These are phyloP conservation scores for Scaptomyza graminum DNA, from an alignment of 1,140 invertebrate genomes.

Conservation along the genomic window DNA sequence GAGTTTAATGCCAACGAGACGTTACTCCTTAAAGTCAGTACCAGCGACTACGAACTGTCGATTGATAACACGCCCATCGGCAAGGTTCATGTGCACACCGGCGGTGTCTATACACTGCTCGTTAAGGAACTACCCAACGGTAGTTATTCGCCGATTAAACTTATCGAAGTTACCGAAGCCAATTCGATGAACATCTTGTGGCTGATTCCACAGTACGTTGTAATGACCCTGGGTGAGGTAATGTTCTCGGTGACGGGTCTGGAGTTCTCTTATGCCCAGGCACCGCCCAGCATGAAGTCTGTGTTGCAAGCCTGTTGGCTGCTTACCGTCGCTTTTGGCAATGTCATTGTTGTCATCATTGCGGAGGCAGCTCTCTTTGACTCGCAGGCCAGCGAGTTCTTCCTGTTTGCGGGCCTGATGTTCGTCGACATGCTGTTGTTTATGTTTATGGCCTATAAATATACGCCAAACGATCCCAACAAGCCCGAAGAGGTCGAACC, in stretches of 20 bases:
- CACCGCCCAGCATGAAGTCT: constrained; percentile 95
- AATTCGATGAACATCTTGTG: constrained; percentile 92
- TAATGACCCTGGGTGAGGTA: constrained; percentile 92
- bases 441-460: constrained; percentile 89
- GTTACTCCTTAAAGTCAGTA: constrained; percentile 66
- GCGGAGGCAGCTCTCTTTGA: constrained; percentile 84
- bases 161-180: constrained; percentile 85
- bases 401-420: constrained; percentile 95
- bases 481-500: constrained; percentile 48
- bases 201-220: constrained; percentile 93
- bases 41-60: constrained; percentile 83
- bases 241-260: constrained; percentile 97
- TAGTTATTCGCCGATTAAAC: background rate
- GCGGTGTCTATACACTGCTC: constrained; percentile 87
- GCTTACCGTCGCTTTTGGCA: constrained; percentile 95
- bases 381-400: constrained; percentile 89
- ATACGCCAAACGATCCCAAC: constrained; percentile 84
- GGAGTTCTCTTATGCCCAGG: constrained; percentile 95
- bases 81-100: constrained; percentile 82
- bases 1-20: constrained; percentile 41
- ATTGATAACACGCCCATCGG: constrained; percentile 63
- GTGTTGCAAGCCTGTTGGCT: constrained; percentile 95
- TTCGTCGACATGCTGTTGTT: constrained; percentile 92
- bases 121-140: constrained; percentile 53
- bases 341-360: constrained; percentile 95